Evolutionary conservation across 2,797 vertebrate genomes (phyloP).

Genomic region (Enteromius paludinosus): DNA sequence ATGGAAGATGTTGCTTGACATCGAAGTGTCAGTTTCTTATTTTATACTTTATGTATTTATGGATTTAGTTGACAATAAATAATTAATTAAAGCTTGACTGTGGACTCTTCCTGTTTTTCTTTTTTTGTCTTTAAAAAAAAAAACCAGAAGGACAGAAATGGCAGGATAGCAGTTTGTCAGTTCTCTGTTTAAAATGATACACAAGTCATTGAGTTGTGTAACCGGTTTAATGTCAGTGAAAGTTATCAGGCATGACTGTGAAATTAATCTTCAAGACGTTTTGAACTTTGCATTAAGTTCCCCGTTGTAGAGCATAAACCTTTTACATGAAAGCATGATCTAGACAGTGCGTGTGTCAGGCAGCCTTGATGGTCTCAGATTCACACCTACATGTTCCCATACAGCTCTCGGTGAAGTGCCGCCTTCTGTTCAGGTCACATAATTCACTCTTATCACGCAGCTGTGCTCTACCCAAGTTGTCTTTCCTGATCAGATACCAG

Average conservation of each 20-base stretch:
- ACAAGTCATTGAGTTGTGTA: neutral
- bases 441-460: neutral
- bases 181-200: neutral
- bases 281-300: neutral
- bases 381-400: neutral
- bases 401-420: neutral
- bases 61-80: constrained; percentile 45
- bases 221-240: neutral
- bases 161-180: neutral
- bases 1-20: constrained; percentile 88
- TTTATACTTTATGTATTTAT: constrained; percentile 59
- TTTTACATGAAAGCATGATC: neutral
- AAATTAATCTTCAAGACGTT: neutral
- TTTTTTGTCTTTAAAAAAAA: neutral
- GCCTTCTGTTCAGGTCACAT: neutral
- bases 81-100: constrained; percentile 16
- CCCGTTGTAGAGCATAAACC: neutral
- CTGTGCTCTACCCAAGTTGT: neutral
- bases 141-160: neutral
- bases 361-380: neutral
- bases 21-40: neutral
- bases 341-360: neutral
- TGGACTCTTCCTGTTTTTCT: constrained; percentile 32
- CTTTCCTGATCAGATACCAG: neutral
- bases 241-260: too few relatives aligned